A percentile compares a stretch with the other conserved stretches of the same genome.
Conservation (phyloP, 2,113 vertebrate genomes). For the Pholis gunnellus region DNA sequence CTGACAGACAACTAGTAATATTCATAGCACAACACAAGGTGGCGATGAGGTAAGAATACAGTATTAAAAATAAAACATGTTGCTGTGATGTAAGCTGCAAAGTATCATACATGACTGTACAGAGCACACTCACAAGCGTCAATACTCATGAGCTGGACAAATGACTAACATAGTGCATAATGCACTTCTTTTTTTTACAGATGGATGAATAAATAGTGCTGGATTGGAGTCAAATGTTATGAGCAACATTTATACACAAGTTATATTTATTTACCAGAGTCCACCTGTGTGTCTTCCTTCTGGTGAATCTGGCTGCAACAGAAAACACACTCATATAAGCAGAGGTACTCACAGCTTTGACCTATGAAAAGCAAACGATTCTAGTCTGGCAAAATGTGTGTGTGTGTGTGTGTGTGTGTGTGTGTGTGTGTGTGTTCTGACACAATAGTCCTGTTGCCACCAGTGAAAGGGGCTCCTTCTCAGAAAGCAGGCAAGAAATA, state of each 20-base stretch:
- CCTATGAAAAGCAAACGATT: conserved; percentile 9
- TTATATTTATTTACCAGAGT: conserved; percentile 74
- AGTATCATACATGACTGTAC: background rate
- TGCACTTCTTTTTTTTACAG: background rate
- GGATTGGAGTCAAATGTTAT: background rate
- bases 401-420: conserved; percentile 12
- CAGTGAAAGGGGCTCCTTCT: conserved; percentile 43
- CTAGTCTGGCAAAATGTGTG: too few relatives aligned
- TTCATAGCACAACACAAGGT: background rate
- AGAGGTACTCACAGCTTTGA: conserved; percentile 18
- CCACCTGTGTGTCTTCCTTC: conserved; percentile 82
- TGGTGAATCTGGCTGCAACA: conserved; percentile 77
- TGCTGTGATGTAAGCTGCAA: too few relatives aligned
- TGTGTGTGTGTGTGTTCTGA: conserved; percentile 11
- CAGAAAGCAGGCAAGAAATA: conserved; percentile 64
- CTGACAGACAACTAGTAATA: background rate
- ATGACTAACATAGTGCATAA: background rate
- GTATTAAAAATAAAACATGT: background rate
- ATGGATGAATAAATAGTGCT: background rate
- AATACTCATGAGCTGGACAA: background rate
- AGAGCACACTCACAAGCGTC: background rate
- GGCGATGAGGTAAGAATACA: background rate
- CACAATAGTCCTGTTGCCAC: conserved; percentile 63
- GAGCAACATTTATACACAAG: background rate
- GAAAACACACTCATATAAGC: conserved; percentile 37